These are phyloP conservation scores for Hydractinia echinata DNA, from an alignment of 30 jellyfish, hydroid and myxozoan species.

Conservation along the genomic window DNA sequence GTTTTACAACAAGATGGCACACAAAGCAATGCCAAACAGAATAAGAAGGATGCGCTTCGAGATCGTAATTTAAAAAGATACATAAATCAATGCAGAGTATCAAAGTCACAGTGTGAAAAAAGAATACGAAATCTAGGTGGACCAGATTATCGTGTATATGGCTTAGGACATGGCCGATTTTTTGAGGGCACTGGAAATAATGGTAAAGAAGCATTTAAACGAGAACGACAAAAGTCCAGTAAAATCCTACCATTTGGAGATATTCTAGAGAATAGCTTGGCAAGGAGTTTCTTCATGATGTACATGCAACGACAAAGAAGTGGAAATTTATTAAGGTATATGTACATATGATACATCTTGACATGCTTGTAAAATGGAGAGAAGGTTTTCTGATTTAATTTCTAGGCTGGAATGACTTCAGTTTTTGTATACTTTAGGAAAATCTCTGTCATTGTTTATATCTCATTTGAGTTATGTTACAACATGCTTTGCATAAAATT, in stretches of 20 bases:
- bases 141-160: conserved; percentile 88
- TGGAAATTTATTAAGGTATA: conserved; percentile 75
- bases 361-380: too few relatives aligned
- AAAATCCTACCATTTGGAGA: conserved; percentile 76
- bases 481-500: too few relatives aligned
- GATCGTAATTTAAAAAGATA: conserved; percentile 88
- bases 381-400: too few relatives aligned
- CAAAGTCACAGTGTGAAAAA: conserved; percentile 89
- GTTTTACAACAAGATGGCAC: conserved; percentile 62
- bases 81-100: conserved; percentile 92
- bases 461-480: too few relatives aligned
- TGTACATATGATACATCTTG: not conserved
- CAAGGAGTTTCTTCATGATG: conserved; percentile 81
- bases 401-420: too few relatives aligned
- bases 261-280: conserved; percentile 88
- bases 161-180: conserved; percentile 92
- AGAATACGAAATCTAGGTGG: conserved; percentile 92
- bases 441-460: too few relatives aligned
- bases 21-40: conserved; percentile 52
- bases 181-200: conserved; percentile 58
- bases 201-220: conserved; percentile 33
- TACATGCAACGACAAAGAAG: conserved; percentile 68
- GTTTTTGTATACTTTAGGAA: too few relatives aligned
- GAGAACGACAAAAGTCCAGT: conserved; percentile 48
- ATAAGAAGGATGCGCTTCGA: conserved; percentile 73